A percentile compares a stretch with the other conserved stretches of the same genome.
Conservation (phyloP, 2,888 invertebrate species). For the Plagiodera versicolora region DNA sequence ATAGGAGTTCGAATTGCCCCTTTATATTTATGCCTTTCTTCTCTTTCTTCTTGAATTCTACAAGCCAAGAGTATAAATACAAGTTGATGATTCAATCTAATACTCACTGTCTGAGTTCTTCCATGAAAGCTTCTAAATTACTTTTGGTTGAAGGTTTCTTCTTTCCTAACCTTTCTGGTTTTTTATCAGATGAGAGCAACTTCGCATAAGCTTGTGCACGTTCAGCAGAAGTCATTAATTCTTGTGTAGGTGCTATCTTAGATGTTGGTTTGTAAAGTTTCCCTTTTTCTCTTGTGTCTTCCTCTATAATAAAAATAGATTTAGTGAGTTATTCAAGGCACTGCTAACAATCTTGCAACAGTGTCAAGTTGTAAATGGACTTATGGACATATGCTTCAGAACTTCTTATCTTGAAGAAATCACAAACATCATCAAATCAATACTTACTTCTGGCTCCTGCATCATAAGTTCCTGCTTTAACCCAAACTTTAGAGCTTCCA, state of each 20-base stretch:
- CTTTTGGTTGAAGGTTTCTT: conserved; percentile 85
- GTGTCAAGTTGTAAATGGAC: too few relatives aligned
- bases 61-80: conserved; percentile 14
- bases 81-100: background rate
- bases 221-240: conserved; percentile 63
- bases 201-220: conserved; percentile 71
- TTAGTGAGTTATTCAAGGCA: too few relatives aligned
- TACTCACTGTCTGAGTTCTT: conserved; percentile 89
- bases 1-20: conserved; percentile 63
- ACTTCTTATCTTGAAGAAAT: background rate
- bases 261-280: conserved; percentile 92
- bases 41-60: conserved; percentile 96
- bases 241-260: conserved; percentile 61
- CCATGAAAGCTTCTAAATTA: conserved; percentile 97
- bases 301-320: conserved; percentile 64
- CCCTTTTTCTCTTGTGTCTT: conserved; percentile 85
- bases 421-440: background rate
- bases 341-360: too few relatives aligned
- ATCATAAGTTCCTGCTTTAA: conserved; percentile 97
- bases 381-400: too few relatives aligned
- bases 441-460: conserved; percentile 84
- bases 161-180: conserved; percentile 65
- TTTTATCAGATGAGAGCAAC: conserved; percentile 64
- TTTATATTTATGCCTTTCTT: conserved; percentile 92
- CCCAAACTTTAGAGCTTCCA: conserved; percentile 85